These are phyloP conservation scores for Paramisgurnus dabryanus DNA, from an alignment of 2,113 vertebrate genomes.

Conservation along the genomic window DNA sequence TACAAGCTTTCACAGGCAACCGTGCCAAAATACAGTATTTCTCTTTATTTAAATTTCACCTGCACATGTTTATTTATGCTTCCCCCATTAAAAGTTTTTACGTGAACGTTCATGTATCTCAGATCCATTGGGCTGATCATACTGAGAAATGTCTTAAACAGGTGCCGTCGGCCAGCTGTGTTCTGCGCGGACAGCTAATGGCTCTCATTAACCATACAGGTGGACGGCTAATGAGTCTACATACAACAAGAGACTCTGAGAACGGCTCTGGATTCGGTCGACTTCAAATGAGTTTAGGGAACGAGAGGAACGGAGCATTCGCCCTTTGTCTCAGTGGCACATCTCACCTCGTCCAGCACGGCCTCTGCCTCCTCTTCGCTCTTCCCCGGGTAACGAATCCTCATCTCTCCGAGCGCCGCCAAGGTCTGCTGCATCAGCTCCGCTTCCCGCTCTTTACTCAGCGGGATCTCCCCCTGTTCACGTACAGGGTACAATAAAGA, in stretches of 20 bases:
- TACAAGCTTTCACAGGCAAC: too few relatives aligned
- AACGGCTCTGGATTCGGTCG: neutral
- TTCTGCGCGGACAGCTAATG: slow-evolving; percentile 69
- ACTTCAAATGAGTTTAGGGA: slow-evolving; percentile 51
- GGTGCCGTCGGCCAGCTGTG: slow-evolving; percentile 65
- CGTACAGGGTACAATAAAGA: slow-evolving; percentile 57
- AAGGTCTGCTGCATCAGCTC: slow-evolving; percentile 88
- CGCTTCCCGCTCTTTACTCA: slow-evolving; percentile 88
- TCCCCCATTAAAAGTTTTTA: slow-evolving; percentile 1
- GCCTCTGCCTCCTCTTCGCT: slow-evolving; percentile 89
- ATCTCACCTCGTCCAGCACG: slow-evolving; percentile 88
- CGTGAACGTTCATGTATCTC: slow-evolving; percentile 8
- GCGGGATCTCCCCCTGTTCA: slow-evolving; percentile 82
- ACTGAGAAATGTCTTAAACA: slow-evolving; percentile 60
- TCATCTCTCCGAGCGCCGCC: slow-evolving; percentile 87
- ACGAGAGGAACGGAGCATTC: slow-evolving; percentile 23
- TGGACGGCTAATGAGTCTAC: slow-evolving; percentile 59
- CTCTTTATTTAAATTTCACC: too few relatives aligned
- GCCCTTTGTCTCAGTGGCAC: slow-evolving; percentile 17
- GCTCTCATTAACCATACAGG: slow-evolving; percentile 69
- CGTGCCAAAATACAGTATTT: too few relatives aligned
- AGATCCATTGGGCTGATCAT: slow-evolving; percentile 12
- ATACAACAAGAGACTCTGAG: slow-evolving; percentile 7
- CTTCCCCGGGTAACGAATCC: slow-evolving; percentile 93
- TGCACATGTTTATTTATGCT: neutral